Evolutionary conservation across 1,140 invertebrate genomes (phyloP).

Genomic region (Drosophila tristis): DNA sequence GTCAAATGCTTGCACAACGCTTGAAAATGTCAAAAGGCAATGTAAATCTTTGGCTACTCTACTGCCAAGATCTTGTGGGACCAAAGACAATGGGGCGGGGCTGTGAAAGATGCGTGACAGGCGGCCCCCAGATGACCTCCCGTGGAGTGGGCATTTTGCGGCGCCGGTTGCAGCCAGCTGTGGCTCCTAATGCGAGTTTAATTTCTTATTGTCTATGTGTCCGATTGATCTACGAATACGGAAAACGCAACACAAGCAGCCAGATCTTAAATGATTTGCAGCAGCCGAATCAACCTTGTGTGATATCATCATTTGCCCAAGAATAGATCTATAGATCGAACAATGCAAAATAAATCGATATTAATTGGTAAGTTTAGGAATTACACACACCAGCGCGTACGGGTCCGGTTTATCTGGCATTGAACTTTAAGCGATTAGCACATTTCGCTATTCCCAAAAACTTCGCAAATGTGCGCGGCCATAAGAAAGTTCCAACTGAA

Average conservation of each 20-base stretch:
- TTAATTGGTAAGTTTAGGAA: constrained; percentile 29
- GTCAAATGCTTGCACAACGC: constrained; percentile 25
- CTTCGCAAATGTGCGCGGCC: not conserved
- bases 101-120: constrained; percentile 42
- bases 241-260: constrained; percentile 37
- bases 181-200: constrained; percentile 53
- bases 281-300: constrained; percentile 1
- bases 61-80: not conserved
- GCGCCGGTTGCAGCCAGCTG: constrained; percentile 19
- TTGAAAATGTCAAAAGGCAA: constrained; percentile 57
- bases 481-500: constrained; percentile 17
- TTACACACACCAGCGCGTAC: constrained; percentile 37
- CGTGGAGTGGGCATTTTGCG: constrained; percentile 36
- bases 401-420: constrained; percentile 38
- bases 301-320: constrained; percentile 45
- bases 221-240: constrained; percentile 31
- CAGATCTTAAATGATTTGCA: constrained; percentile 63
- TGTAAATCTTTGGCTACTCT: constrained; percentile 20
- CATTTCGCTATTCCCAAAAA: constrained; percentile 25
- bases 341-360: constrained; percentile 46
- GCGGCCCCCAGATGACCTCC: constrained; percentile 41
- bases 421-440: constrained; percentile 10
- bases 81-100: constrained; percentile 37
- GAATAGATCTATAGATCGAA: constrained; percentile 30
- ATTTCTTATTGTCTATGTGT: constrained; percentile 35